phyloP scores from a whole-genome alignment of 2,797 vertebrate genomes.

The Chiroxiphia lanceolata region DNA sequence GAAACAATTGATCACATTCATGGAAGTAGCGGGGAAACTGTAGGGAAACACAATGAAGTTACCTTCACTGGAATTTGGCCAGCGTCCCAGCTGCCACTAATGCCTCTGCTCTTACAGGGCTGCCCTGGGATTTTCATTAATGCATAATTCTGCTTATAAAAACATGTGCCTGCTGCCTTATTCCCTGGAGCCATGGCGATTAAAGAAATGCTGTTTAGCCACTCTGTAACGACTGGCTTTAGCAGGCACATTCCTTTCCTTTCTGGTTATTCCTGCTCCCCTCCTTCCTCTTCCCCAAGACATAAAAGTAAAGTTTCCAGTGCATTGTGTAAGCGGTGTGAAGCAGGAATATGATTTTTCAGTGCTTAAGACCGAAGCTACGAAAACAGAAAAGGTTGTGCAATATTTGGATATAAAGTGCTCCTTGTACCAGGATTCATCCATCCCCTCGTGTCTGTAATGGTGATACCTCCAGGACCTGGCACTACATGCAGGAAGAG shows the following conservation, averaged over 20 bases:
- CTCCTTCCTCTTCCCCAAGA: background rate
- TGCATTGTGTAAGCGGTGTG: background rate
- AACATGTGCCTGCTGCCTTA: constrained; percentile 34
- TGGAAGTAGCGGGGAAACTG: background rate
- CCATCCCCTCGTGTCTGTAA: background rate
- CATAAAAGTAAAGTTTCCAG: background rate
- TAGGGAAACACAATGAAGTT: background rate
- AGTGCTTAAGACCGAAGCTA: background rate
- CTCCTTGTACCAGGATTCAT: background rate
- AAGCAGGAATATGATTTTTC: background rate
- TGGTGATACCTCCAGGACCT: background rate
- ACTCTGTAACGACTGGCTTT: background rate
- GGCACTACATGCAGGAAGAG: background rate
- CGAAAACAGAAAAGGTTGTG: background rate
- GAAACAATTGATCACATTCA: constrained; percentile 26
- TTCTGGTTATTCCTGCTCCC: background rate
- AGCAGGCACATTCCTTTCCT: background rate
- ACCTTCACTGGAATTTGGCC: constrained; percentile 50
- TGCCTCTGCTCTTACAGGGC: constrained; percentile 28
- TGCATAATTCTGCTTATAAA: constrained; percentile 43
- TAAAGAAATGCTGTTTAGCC: background rate
- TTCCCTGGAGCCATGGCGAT: background rate
- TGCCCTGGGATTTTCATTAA: constrained; percentile 52
- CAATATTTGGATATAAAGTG: background rate
- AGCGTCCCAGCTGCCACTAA: constrained; percentile 8